These are phyloP conservation scores for Brachionichthys hirsutus DNA, from an alignment of 2,113 vertebrate genomes.

Conservation along the genomic window DNA sequence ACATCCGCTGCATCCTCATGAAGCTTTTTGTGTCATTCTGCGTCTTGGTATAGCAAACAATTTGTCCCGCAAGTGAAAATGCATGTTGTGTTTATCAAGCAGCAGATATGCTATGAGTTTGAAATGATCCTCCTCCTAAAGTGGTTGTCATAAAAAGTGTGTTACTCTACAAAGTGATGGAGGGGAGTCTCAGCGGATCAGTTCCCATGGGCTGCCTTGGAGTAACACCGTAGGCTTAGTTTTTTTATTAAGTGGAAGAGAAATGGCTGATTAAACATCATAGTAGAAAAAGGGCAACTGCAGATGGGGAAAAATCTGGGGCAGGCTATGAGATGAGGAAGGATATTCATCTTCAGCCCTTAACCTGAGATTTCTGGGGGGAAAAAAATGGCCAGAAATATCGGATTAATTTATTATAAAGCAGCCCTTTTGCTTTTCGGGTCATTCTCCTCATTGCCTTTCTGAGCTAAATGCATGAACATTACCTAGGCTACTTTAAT, in stretches of 20 bases:
- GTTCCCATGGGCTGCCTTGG: constrained; percentile 43
- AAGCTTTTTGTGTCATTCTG: constrained; percentile 26
- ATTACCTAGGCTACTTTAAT: background rate
- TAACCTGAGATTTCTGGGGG: constrained; percentile 19
- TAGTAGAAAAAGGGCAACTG: constrained; percentile 44
- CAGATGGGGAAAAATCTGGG: constrained; percentile 70
- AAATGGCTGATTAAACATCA: constrained; percentile 39
- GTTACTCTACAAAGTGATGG: constrained; percentile 47
- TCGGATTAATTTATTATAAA: constrained; percentile 7
- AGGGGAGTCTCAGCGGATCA: constrained; percentile 43
- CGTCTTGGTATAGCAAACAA: constrained; percentile 20
- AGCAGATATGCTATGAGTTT: constrained; percentile 25
- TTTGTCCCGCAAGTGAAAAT: constrained; percentile 25
- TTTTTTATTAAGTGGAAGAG: constrained; percentile 48
- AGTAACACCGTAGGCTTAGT: constrained; percentile 28
- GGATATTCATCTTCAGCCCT: constrained; percentile 30
- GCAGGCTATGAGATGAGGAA: constrained; percentile 48
- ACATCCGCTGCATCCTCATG: too few species aligned
- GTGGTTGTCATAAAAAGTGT: constrained; percentile 36
- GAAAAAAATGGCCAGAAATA: constrained; percentile 14
- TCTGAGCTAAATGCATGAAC: constrained; percentile 9
- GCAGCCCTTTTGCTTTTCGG: background rate
- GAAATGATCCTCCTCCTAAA: constrained; percentile 36
- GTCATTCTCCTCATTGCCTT: background rate
- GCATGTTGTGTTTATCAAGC: constrained; percentile 43